These are phyloP conservation scores for Crotalus helleri DNA, from an alignment of 2,113 vertebrate species.

Conservation along the genomic window DNA sequence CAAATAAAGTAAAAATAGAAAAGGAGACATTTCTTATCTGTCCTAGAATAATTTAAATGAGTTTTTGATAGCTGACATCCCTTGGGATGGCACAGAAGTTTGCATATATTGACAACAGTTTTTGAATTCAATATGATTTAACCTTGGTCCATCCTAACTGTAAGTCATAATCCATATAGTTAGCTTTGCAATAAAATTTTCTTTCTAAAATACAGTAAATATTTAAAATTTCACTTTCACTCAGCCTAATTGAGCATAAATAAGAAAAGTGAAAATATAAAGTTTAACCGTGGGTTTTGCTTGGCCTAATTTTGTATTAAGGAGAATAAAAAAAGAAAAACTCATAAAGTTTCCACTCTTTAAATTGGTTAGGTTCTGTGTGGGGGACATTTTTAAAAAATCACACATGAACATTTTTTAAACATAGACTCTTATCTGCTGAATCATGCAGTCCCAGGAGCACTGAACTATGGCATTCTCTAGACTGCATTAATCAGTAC, in stretches of 20 bases:
- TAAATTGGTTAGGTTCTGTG: background rate
- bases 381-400: background rate
- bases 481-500: background rate
- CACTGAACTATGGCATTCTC: background rate
- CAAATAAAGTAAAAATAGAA: background rate
- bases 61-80: background rate
- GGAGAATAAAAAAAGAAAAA: background rate
- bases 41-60: background rate
- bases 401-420: background rate
- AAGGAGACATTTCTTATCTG: background rate
- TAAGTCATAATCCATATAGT: background rate
- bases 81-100: background rate
- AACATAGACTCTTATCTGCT: background rate
- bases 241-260: background rate
- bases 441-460: background rate
- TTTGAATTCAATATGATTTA: background rate
- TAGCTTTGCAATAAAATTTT: background rate
- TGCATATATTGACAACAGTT: background rate
- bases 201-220: background rate
- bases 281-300: background rate
- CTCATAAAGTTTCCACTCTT: background rate
- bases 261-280: background rate
- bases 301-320: background rate
- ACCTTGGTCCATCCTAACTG: background rate
- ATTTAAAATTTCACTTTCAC: background rate